Evolutionary conservation across 2,888 invertebrate genomes (phyloP).

Genomic region (Netelia fuscicornis): DNA sequence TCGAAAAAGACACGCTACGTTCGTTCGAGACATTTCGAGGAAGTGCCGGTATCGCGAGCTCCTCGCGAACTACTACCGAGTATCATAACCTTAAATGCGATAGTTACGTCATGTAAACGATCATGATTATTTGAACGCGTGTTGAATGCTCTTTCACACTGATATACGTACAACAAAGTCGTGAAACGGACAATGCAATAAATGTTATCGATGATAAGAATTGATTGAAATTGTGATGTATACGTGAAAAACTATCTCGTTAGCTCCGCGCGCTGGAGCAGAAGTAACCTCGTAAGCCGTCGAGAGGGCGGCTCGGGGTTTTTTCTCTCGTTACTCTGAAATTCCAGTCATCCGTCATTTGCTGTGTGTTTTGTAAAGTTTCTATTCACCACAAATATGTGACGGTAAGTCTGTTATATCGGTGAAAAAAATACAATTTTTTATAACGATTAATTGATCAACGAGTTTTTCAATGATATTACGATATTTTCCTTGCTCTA

Average conservation of each 20-base stretch:
- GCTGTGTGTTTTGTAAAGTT: constrained; percentile 75
- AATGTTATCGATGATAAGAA: constrained; percentile 26
- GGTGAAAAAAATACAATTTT: constrained; percentile 7
- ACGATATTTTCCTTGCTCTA: not conserved
- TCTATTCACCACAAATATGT: constrained; percentile 80
- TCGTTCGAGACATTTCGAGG: constrained; percentile 58
- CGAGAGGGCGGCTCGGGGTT: constrained; percentile 75
- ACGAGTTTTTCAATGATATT: not conserved
- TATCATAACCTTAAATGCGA: constrained; percentile 49
- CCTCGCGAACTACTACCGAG: not conserved
- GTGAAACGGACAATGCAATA: not conserved
- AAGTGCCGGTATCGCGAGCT: constrained; percentile 52
- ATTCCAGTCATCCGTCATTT: constrained; percentile 75
- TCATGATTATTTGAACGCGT: not conserved
- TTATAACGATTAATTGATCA: not conserved
- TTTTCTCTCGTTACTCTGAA: constrained; percentile 22
- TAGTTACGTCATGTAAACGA: constrained; percentile 37
- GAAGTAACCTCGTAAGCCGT: constrained; percentile 60
- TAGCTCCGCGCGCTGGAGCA: constrained; percentile 6
- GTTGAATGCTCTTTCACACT: not conserved
- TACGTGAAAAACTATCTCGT: not conserved
- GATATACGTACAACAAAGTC: not conserved
- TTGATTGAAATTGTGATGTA: constrained; percentile 5
- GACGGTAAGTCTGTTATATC: constrained; percentile 77
- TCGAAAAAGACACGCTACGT: constrained; percentile 12